phyloP scores from a whole-genome alignment of 2,113 vertebrate genomes.

The Scomber colias region DNA sequence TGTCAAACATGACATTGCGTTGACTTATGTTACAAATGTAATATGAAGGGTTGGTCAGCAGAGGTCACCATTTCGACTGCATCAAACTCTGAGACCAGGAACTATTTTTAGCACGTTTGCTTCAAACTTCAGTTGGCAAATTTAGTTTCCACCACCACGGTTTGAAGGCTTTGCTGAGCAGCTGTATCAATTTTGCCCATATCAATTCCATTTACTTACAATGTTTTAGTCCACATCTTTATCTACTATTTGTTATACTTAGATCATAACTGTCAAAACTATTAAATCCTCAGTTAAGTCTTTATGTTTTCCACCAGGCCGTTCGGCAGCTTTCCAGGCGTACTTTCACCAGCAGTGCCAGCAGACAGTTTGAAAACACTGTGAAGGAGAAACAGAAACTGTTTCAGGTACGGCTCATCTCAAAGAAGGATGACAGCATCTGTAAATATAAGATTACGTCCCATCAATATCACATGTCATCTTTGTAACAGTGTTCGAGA shows the following conservation, averaged over 20 bases:
- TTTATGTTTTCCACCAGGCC: slow-evolving; percentile 70
- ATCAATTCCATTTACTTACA: too few species aligned
- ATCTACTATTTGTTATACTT: not conserved
- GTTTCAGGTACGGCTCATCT: slow-evolving; percentile 87
- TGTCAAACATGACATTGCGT: not conserved
- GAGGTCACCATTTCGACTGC: slow-evolving; percentile 19
- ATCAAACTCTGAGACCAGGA: not conserved
- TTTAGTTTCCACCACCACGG: not conserved
- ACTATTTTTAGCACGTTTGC: not conserved
- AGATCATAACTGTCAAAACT: not conserved
- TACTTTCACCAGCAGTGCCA: slow-evolving; percentile 83
- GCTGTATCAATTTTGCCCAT: not conserved
- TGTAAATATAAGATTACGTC: not conserved
- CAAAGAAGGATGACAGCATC: too few species aligned
- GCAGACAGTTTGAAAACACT: slow-evolving; percentile 84
- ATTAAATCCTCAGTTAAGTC: not conserved
- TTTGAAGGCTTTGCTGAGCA: not conserved
- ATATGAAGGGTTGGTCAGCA: not conserved
- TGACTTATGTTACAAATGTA: slow-evolving; percentile 9
- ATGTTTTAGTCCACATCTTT: not conserved
- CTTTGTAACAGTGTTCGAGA: not conserved
- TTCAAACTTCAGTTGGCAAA: not conserved
- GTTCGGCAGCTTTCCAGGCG: slow-evolving; percentile 84
- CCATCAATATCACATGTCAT: not conserved
- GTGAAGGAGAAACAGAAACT: slow-evolving; percentile 87